phyloP scores from a whole-genome alignment of 2,888 invertebrate species.

The Eilema griseolum region DNA sequence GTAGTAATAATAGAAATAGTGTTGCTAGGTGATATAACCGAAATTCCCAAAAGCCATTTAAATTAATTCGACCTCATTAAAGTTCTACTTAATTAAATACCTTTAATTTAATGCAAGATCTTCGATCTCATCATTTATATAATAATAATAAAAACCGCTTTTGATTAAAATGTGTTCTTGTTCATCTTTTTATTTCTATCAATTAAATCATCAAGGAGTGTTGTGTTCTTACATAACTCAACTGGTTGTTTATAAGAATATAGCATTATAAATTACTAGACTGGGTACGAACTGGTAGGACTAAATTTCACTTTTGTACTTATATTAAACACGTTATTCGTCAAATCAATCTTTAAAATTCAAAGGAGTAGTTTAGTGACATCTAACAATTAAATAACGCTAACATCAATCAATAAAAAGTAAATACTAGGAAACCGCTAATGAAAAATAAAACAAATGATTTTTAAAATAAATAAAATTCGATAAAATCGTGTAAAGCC shows the following conservation, averaged over 20 bases:
- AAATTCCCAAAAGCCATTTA: not conserved
- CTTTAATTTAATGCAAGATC: not conserved
- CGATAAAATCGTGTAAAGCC: not conserved
- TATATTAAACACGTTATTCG: not conserved
- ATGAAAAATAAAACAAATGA: not conserved
- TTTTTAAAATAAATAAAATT: not conserved
- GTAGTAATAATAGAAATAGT: not conserved
- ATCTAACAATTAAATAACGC: too few species aligned
- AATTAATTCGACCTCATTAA: not conserved
- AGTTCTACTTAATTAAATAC: not conserved
- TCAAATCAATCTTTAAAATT: not conserved
- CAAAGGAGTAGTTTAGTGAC: not conserved
- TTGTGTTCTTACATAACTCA: not conserved
- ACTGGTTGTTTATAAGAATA: not conserved
- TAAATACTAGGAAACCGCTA: too few species aligned
- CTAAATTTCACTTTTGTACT: not conserved
- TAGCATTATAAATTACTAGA: not conserved
- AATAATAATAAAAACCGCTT: not conserved
- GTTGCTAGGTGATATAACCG: not conserved
- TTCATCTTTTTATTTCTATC: not conserved
- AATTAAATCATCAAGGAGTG: not conserved
- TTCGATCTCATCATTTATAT: not conserved
- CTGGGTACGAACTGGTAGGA: not conserved
- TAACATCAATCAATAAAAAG: too few species aligned
- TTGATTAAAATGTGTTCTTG: not conserved